These are phyloP conservation scores for Erpetoichthys calabaricus DNA, from an alignment of 2,797 vertebrate species.

Conservation along the genomic window DNA sequence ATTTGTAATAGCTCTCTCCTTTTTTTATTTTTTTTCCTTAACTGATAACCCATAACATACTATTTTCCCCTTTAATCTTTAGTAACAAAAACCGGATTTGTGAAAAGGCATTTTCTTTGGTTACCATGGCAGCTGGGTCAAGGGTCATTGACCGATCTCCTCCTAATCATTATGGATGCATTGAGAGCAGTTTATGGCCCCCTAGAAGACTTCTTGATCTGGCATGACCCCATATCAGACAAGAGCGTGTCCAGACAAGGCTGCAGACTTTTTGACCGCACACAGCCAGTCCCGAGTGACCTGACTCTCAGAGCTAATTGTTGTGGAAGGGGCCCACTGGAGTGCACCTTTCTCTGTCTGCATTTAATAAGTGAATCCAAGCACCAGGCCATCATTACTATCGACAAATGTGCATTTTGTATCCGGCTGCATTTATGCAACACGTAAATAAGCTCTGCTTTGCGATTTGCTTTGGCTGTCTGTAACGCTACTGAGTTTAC, in stretches of 20 bases:
- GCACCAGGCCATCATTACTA: too few species aligned
- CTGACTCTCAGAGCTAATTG: neutral
- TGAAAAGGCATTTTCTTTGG: conserved; percentile 11
- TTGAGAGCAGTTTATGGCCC: conserved; percentile 23
- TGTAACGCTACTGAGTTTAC: too few species aligned
- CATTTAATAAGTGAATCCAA: too few species aligned
- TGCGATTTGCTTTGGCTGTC: too few species aligned
- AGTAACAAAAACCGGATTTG: neutral
- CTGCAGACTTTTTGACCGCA: conserved; percentile 6
- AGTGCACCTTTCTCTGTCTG: neutral
- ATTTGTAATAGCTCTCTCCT: too few species aligned
- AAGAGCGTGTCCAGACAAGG: conserved; percentile 10
- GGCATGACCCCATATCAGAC: conserved; percentile 3
- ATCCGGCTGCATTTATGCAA: too few species aligned
- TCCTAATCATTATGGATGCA: conserved; percentile 28
- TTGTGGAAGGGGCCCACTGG: conserved; percentile 2
- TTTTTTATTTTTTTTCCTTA: too few species aligned
- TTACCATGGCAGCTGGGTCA: conserved; percentile 31
- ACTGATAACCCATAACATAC: too few species aligned
- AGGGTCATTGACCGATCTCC: conserved; percentile 32
- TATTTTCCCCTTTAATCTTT: neutral
- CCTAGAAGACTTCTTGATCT: conserved; percentile 9
- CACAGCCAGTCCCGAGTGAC: conserved; percentile 8
- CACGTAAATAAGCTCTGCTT: too few species aligned
- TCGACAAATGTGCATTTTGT: too few species aligned